Base-by-base conservation (phyloP, 2,888 invertebrate genomes). In the Microctonus aethiopoides region DNA sequence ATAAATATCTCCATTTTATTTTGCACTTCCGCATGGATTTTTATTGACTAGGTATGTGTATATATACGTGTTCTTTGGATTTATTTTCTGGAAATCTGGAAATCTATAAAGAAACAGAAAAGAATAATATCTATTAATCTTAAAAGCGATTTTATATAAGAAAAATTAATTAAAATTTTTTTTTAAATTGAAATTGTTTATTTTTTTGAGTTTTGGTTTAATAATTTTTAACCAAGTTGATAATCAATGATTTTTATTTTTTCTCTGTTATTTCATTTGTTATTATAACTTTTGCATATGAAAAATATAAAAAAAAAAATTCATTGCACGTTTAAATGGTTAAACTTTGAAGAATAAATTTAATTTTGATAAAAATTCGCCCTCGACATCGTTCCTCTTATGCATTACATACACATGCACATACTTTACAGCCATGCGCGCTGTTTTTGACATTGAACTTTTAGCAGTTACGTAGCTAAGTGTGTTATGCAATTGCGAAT, bases 401-500 rank as follows among this genome's bases (percentile, higher is more conserved):
- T 54, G 7, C 29, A 7, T 29, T n/a, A n/a, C n/a, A 46, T n/a
- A 16, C 16, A 16, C 16, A 46, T 46, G 16, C 7, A 46, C 16
- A 46, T 20, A n/a, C n/a, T n/a, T n/a, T 9, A 0, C 9, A 1
- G 46, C 46, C 51, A 36, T 36, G 54, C 36, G 32, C 9, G 54
- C n/a, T 32, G 54, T 57, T 63, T 68, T 68, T 51, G 63, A 63
- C 63, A 63, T 63, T 68, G 68, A 68, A 68, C 68, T 68, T 46
- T 46, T n/a, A 46, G 46, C 16, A 7, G 16, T 46, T 46, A 46
- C 7, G 16, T 62, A 39, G 41, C 36, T 29, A 29, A 13, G 52
- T 29, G 29, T 29, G 57, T 24, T 13, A 29, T 36, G 65, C 4
- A 46, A 20, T 46, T 56, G 39, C 39, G 39, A 65, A 56, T 56